Base-by-base conservation (phyloP, 1,140 invertebrate genomes). In the Dryas iulia region DNA sequence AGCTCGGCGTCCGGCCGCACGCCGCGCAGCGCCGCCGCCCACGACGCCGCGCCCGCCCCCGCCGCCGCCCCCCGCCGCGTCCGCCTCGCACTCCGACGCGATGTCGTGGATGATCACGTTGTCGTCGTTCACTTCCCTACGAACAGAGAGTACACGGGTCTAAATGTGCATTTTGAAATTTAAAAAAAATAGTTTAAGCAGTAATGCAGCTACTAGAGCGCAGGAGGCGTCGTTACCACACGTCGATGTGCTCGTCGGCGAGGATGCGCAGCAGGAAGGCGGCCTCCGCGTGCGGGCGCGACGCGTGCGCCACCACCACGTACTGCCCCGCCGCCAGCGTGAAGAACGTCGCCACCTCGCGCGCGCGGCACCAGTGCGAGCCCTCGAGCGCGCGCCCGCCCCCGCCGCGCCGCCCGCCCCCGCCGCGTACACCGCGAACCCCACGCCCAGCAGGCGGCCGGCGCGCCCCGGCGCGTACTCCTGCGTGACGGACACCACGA, bases 71-170 rank as follows among this genome's bases (percentile, higher is more conserved):
- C 26, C 26, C 1, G 52, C 81, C 68, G 94, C 94, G 74, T 94
- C 94, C 71, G 93, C 83, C 26, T 28, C 26, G 78, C 94, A 93
- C 76, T 95, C 95, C 6, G 93, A 76, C 1, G 92, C 92, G 63
- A 95, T 93, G 84, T 95, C 95, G 73, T 94, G 89, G 28, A 95
- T 93, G 18, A 96, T 89, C 91, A 95, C 93, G 80, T 96, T 96
- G 85, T 96, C 95, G 81, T 96, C 95, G 86, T 96, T 96, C 14
- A 96, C 95, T 91, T 96, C 95, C 95, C 95, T 95, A n/a, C n/a
- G n/a, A n/a, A n/a, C n/a, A n/a, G n/a, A n/a, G n/a, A n/a, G n/a
- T n/a, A n/a, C n/a, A n/a, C n/a, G n/a, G n/a, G n/a, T n/a, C n/a
- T n/a, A n/a, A n/a, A n/a, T n/a, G n/a, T n/a, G n/a, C n/a, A n/a